These are phyloP conservation scores for Drosophila auraria DNA, from an alignment of 1,140 invertebrate species.

Conservation along the genomic window DNA sequence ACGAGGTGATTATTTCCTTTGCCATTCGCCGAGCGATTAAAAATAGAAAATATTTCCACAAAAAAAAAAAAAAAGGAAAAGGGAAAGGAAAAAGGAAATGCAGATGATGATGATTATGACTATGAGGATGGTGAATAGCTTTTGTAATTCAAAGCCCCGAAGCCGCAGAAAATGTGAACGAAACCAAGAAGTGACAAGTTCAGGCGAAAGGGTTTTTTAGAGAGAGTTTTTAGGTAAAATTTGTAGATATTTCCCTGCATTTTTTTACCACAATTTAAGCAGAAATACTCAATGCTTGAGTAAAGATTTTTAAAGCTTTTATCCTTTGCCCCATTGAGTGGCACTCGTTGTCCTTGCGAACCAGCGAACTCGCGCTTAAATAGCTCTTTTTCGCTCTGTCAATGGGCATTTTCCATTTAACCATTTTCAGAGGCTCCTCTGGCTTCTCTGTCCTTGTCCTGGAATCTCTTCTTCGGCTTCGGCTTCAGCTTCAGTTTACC, in stretches of 20 bases:
- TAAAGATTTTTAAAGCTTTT: neutral
- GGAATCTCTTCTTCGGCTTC: conserved; percentile 5
- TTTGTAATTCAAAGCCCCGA: neutral
- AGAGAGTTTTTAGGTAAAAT: neutral
- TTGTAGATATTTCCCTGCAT: neutral
- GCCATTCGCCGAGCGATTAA: conserved; percentile 24
- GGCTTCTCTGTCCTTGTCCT: conserved; percentile 13
- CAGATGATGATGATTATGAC: neutral
- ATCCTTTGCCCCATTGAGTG: neutral
- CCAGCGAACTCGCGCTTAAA: conserved; percentile 2
- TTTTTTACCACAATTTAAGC: neutral
- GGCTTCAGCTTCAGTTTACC: conserved; percentile 13
- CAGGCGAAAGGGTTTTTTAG: neutral
- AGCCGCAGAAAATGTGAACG: neutral
- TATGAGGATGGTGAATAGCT: neutral
- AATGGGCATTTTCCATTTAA: conserved; percentile 43
- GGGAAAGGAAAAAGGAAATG: neutral
- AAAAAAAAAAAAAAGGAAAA: neutral
- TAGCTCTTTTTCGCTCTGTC: neutral
- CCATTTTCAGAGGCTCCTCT: conserved; percentile 32
- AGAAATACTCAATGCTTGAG: neutral
- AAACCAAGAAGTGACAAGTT: neutral
- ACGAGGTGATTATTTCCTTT: conserved; percentile 28
- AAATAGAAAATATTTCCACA: conserved; percentile 29
- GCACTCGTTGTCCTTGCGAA: conserved; percentile 17